Percentiles rank a stretch among this genome's conserved stretches.
These are phyloP conservation scores for Sthenelais limicola DNA, from an alignment of 2,888 invertebrate genomes.

Conservation along the genomic window DNA sequence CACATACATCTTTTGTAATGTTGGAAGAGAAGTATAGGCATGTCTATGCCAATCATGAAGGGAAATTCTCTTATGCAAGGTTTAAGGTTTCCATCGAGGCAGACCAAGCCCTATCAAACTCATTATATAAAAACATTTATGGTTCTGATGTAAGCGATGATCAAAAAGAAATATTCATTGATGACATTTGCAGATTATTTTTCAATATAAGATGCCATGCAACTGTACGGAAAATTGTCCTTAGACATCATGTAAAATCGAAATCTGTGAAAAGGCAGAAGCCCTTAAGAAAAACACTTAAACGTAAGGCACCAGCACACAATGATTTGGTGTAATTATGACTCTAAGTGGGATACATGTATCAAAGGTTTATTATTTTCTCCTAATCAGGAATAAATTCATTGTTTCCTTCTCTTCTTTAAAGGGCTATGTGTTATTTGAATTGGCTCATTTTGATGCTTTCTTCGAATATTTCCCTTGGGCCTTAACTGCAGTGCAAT, in stretches of 20 bases:
- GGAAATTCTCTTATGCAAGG: background rate
- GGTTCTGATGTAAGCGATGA: background rate
- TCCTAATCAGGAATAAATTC: too few species aligned
- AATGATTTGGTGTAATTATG: too few species aligned
- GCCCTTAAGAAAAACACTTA: background rate
- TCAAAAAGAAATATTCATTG: background rate
- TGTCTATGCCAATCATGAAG: background rate
- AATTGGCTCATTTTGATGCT: background rate
- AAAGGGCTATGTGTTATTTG: background rate
- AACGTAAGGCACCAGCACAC: too few species aligned
- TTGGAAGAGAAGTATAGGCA: too few species aligned
- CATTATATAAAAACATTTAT: background rate
- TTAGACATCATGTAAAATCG: background rate
- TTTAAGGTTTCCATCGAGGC: background rate
- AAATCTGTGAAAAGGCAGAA: background rate
- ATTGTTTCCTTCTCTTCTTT: constrained; percentile 6
- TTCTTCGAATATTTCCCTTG: background rate
- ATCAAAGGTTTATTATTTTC: too few species aligned
- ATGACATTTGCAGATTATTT: background rate
- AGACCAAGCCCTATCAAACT: background rate
- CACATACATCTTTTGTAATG: too few species aligned
- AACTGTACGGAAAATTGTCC: constrained; percentile 7
- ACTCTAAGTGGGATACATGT: too few species aligned
- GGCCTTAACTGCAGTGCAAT: background rate
- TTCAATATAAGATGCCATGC: constrained; percentile 1